A percentile compares a stretch with the other conserved stretches of the same genome.
phyloP scores from a whole-genome alignment of 2,113 vertebrate species.

The Tetrax tetrax region DNA sequence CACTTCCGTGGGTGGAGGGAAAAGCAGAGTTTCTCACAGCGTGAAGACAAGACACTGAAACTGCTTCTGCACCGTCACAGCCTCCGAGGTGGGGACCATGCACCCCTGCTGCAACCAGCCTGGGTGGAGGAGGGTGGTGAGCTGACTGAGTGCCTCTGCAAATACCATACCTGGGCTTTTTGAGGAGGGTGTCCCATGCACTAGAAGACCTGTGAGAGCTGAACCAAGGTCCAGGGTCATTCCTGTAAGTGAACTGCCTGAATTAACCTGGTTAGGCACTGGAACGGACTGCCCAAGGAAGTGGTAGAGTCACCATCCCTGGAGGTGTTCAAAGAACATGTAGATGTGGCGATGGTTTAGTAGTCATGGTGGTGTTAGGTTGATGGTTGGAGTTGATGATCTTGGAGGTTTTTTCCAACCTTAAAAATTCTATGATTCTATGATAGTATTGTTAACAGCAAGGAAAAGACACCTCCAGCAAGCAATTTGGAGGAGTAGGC shows the following conservation, averaged over 20 bases:
- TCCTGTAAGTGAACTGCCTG: neutral
- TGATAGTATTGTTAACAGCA: neutral
- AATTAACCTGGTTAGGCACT: neutral
- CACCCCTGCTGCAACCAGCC: accelerated
- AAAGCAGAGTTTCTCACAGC: neutral
- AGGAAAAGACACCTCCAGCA: neutral
- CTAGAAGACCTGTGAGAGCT: neutral
- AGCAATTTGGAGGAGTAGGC: accelerated
- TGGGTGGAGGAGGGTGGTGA: neutral
- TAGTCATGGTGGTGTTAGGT: too few species aligned
- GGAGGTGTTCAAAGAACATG: too few species aligned
- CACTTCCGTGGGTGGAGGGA: neutral
- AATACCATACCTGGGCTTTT: neutral
- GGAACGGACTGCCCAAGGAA: too few species aligned
- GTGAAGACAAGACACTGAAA: accelerated
- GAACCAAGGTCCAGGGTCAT: neutral
- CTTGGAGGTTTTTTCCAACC: too few species aligned
- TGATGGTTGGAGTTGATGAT: too few species aligned
- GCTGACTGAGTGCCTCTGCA: neutral
- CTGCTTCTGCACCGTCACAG: too few species aligned
- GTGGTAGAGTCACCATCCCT: too few species aligned
- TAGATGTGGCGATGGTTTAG: too few species aligned
- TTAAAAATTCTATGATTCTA: too few species aligned
- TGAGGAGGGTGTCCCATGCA: accelerated
- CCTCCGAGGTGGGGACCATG: neutral